Evolutionary conservation across 2,888 invertebrate species (phyloP).

Genomic region (Allacma fusca): DNA sequence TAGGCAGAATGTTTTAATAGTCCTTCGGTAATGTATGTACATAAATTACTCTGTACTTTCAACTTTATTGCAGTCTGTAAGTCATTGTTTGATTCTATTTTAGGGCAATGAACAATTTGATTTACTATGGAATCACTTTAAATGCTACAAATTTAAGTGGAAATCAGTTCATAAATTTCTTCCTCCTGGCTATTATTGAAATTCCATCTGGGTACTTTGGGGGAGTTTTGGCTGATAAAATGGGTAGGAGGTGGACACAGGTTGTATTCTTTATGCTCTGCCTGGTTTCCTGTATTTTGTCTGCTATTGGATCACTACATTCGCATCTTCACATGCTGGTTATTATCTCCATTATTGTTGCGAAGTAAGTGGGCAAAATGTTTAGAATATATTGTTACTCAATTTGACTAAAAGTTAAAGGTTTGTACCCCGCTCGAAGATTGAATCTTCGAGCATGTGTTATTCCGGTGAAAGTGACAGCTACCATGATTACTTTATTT

Average conservation of each 20-base stretch:
- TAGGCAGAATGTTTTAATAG: constrained; percentile 8
- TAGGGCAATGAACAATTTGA: constrained; percentile 62
- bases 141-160: constrained; percentile 67
- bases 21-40: not conserved
- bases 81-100: constrained; percentile 23
- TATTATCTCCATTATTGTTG: constrained; percentile 52
- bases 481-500: not conserved
- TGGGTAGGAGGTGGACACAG: constrained; percentile 67
- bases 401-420: too few species aligned
- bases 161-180: constrained; percentile 74
- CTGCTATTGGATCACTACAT: constrained; percentile 47
- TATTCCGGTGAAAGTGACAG: too few species aligned
- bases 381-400: too few species aligned
- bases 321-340: constrained; percentile 48
- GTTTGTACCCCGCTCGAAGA: too few species aligned
- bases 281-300: constrained; percentile 47
- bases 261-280: constrained; percentile 65
- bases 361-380: constrained; percentile 59
- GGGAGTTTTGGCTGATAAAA: constrained; percentile 67
- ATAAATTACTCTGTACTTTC: too few species aligned
- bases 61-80: too few species aligned
- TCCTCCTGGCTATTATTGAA: constrained; percentile 72
- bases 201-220: constrained; percentile 70
- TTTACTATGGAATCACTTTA: constrained; percentile 63
- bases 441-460: too few species aligned